A percentile compares a stretch with the other conserved stretches of the same genome.
Evolutionary conservation across 2,113 vertebrate species (phyloP).

Genomic region (Platysteira castanea): DNA sequence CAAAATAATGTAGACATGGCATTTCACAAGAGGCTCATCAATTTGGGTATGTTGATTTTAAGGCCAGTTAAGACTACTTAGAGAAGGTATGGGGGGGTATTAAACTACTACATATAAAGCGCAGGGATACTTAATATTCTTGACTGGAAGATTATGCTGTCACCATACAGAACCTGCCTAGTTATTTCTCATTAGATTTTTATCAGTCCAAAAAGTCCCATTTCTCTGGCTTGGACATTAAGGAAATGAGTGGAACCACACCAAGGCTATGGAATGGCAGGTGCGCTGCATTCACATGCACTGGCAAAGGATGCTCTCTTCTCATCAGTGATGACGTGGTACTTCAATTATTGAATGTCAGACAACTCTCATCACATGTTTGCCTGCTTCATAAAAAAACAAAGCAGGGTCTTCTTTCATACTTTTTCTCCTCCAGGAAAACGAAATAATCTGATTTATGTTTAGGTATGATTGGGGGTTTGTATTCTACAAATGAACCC

Average conservation of each 20-base stretch:
- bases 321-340: not conserved
- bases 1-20: not conserved
- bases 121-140: not conserved
- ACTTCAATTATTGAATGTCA: not conserved
- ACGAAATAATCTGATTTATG: not conserved
- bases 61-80: not conserved
- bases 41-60: conserved; percentile 12
- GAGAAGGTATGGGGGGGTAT: not conserved
- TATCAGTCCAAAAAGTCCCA: not conserved
- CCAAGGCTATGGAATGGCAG: not conserved
- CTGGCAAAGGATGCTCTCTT: not conserved
- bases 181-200: conserved; percentile 24
- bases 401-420: not conserved
- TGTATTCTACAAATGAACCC: not conserved
- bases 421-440: not conserved
- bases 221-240: not conserved
- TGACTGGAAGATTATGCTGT: not conserved
- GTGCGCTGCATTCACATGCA: not conserved
- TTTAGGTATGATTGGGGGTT: not conserved
- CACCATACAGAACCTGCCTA: not conserved
- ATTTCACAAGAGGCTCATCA: not conserved
- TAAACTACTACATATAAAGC: not conserved
- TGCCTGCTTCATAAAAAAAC: not conserved
- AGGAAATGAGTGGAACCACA: not conserved
- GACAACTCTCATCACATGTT: not conserved